Base-by-base conservation (phyloP, 2,888 invertebrate genomes). In the Ceratothoa steindachneri region DNA sequence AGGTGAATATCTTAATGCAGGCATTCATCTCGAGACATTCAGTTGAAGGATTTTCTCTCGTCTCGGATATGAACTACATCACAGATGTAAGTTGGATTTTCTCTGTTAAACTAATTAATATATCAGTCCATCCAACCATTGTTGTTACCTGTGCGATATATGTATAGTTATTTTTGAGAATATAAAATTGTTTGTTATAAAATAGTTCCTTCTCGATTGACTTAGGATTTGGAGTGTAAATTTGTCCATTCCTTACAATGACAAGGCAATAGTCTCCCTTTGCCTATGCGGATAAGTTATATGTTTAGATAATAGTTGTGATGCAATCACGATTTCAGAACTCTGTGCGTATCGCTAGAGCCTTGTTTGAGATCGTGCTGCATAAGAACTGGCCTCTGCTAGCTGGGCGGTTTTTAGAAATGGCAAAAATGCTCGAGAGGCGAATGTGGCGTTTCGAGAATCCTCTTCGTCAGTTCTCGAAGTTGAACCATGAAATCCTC, bases 1-100 rank as follows among this genome's bases (percentile, higher is more conserved):
- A 97, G 88, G 96, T 96, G 41, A 97, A 97, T 85, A 94, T 97
- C 81, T 86, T 99, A 15, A 88, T 99, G 82, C 96, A 97, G 85
- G 91, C 93, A 0, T 94, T 90, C 83, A 67, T 67, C 29, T 93
- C 94, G 0, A 87, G 93, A 72, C 91, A 91, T 7, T 88, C 88
- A 67, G 89, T 97, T 1, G 90, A 91, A 80, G 89, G 90, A 0
- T 93, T 95, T 80, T 95, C 96, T 0, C 85, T 97, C 31, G 89
- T 92, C 80, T 95, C 95, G 0, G 97, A 97, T 85, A 89, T 91
- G 82, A 89, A 91, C 70, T 97, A 95, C 84, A 91, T 96, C 31
- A 91, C 91, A 81, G 94, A 95, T 89, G 92, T 92, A 84, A 82
- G 80, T 78, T 4, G 30, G 29, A 12, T 71, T 52, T 52, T 27